Evolutionary conservation across 2,797 vertebrate genomes (phyloP).

Genomic region (Schizopygopsis pylzovi): DNA sequence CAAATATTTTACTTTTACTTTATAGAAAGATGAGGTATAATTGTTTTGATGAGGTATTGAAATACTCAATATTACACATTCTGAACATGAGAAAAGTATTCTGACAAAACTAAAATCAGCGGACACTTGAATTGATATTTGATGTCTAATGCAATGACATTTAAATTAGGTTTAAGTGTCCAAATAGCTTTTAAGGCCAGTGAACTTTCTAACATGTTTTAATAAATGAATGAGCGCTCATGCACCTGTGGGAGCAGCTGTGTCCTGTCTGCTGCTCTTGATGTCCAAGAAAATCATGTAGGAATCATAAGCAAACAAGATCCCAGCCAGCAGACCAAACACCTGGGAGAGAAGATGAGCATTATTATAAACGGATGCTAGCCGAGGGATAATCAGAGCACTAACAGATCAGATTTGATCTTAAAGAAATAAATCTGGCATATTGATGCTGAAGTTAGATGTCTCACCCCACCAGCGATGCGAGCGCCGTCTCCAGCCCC

Average conservation of each 20-base stretch:
- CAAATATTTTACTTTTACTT: not conserved
- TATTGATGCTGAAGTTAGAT: not conserved
- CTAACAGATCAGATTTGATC: not conserved
- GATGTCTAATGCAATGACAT: not conserved
- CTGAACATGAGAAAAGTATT: not conserved
- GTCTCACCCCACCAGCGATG: slow-evolving; percentile 79
- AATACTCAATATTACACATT: not conserved
- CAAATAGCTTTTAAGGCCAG: not conserved
- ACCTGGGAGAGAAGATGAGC: slow-evolving; percentile 67
- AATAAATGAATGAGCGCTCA: not conserved
- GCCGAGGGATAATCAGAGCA: not conserved
- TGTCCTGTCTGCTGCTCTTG: slow-evolving; percentile 66
- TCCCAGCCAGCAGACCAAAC: slow-evolving; percentile 75
- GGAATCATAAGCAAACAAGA: slow-evolving; percentile 78
- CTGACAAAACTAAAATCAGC: too few species aligned
- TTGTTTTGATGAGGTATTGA: not conserved
- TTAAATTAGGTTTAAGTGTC: not conserved
- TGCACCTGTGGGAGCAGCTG: slow-evolving; percentile 69
- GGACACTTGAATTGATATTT: too few species aligned
- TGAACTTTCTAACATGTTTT: not conserved
- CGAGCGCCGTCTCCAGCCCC: slow-evolving; percentile 68
- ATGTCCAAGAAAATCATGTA: slow-evolving; percentile 72
- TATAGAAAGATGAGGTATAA: too few species aligned
- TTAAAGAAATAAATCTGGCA: not conserved
- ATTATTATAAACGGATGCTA: slow-evolving; percentile 1